Evolutionary conservation across 2,797 vertebrate genomes (phyloP).

Genomic region (Tinamus major): DNA sequence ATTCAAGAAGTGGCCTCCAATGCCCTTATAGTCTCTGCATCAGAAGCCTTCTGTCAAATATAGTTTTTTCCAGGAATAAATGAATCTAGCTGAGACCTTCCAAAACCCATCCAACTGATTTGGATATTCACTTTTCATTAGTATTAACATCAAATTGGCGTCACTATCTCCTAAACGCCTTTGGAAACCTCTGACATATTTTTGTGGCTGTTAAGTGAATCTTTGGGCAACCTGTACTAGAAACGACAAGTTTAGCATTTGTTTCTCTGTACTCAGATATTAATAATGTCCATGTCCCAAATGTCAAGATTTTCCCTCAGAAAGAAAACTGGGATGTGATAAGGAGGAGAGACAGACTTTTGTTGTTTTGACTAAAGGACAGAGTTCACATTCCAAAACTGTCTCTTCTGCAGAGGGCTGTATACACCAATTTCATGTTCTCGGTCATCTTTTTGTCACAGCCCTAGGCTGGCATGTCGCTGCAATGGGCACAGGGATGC

Average conservation of each 20-base stretch:
- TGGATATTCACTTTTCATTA: constrained; percentile 66
- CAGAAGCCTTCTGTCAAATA: constrained; percentile 61
- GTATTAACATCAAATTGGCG: constrained; percentile 17
- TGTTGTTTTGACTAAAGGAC: constrained; percentile 24
- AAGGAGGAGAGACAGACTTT: not conserved
- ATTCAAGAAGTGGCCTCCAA: constrained; percentile 14
- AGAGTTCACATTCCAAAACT: constrained; percentile 10
- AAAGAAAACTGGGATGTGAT: constrained; percentile 1
- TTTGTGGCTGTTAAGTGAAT: constrained; percentile 35
- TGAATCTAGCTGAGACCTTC: constrained; percentile 33
- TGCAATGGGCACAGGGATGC: not conserved
- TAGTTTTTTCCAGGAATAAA: constrained; percentile 34
- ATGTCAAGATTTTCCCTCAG: not conserved
- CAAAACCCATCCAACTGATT: constrained; percentile 64
- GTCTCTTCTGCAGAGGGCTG: not conserved
- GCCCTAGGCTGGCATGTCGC: constrained; percentile 5
- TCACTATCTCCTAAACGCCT: not conserved
- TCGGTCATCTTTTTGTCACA: constrained; percentile 5
- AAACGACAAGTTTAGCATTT: not conserved
- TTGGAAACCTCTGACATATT: constrained; percentile 3
- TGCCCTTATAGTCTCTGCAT: constrained; percentile 24
- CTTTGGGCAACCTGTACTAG: not conserved
- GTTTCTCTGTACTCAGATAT: not conserved
- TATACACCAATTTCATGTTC: not conserved
- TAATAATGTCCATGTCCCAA: not conserved